Base-by-base conservation (phyloP, 2,113 vertebrate species). In the Sceloporus tristichus region DNA sequence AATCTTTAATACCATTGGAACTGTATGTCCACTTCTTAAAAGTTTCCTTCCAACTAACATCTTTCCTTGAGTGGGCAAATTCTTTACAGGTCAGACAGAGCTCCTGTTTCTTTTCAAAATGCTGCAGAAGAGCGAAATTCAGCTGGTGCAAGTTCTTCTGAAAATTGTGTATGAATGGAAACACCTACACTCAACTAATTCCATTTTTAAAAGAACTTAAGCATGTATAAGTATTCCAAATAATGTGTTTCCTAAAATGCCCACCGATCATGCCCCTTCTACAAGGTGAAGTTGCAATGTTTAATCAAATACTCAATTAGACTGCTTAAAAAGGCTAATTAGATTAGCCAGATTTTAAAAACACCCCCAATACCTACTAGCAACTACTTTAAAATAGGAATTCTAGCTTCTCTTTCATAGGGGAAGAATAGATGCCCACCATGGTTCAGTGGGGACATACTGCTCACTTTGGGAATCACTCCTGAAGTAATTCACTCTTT, bases 21-120 rank as follows among this genome's bases (percentile, higher is more conserved):
- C 40, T 18, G 48, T 48, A 27, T 71, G 66, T n/a, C 66, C 42
- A 42, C 84, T 40, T 1, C 48, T 48, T 48, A 1, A 71, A 42
- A 86, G 59, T 70, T 90, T 73, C 48, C 76, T 27, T 84, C 6
- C 53, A 59, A 54, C n/a, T 78, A 88, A 82, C 5, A 90, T 25
- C 2, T 8, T 19, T 1, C 29, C 53, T 56, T 79, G 48, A 16
- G 29, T 59, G n/a, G 78, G 13, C 40, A 48, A 62, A 38, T 18
- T 48, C 48, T 48, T 48, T 48, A 48, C 48, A 48, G 7, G 48
- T 48, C 5, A 48, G 25, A 34, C 65, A 68, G 25, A 34, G 38
- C 40, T 48, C 65, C 65, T 65, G 19, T 42, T 65, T 10, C 34
- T 34, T 74, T 77, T 73, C n/a, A 38, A 48, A 70, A 29, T 70